Percentiles rank a stretch among this genome's conserved stretches.
Evolutionary conservation across 2,888 invertebrate genomes (phyloP).

Genomic region (Tipula lateralis): DNA sequence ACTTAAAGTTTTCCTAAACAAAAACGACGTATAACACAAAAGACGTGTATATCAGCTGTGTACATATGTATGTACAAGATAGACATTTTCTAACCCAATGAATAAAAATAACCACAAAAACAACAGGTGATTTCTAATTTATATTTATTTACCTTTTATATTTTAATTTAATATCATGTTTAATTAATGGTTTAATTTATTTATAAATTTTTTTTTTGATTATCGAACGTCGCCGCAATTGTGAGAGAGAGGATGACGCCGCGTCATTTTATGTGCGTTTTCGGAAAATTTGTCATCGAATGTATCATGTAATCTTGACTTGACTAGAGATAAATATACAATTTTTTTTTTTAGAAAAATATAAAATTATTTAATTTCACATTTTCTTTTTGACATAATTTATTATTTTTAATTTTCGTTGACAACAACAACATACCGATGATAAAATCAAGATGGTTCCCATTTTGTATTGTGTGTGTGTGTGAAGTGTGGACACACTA

Average conservation of each 20-base stretch:
- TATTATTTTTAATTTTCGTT: neutral
- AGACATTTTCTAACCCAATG: neutral
- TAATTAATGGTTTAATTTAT: neutral
- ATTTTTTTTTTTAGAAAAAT: neutral
- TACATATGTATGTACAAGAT: neutral
- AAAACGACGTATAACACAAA: too few species aligned
- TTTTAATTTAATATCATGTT: neutral
- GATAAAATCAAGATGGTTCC: neutral
- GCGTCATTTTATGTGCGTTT: neutral
- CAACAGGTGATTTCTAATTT: constrained; percentile 24
- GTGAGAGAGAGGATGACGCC: neutral
- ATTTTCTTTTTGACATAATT: neutral
- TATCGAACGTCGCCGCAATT: neutral
- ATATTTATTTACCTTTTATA: neutral
- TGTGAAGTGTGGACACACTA: too few species aligned
- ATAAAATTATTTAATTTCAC: neutral
- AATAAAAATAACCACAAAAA: neutral
- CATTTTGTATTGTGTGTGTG: too few species aligned
- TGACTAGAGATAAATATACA: neutral
- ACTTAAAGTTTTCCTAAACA: neutral
- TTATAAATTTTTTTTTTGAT: neutral
- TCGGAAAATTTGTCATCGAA: neutral
- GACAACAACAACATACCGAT: neutral
- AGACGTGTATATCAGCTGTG: neutral
- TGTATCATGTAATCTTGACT: neutral